Base-by-base conservation (phyloP, 2,113 vertebrate species). In the Azemiops feae region DNA sequence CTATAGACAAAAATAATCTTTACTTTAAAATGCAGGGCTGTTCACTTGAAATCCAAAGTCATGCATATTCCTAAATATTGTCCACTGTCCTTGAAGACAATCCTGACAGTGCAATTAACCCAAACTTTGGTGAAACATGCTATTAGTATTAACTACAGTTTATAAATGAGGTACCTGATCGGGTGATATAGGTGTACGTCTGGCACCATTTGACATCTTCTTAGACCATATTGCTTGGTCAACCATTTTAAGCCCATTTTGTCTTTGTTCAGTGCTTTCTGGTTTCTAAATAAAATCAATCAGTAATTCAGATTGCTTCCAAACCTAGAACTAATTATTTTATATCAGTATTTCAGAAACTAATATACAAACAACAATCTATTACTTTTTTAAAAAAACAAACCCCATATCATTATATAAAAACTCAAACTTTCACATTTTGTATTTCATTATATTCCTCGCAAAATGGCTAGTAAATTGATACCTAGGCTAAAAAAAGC, bases 151-250 rank as follows among this genome's bases (percentile, higher is more conserved):
- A 94, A 45, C 23, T 54, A 85, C 88, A 53, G 10, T 2, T 89
- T 43, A 58, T 74, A 94, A 92, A 91, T 23, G 14, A 85, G 12
- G 91, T 96, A 99, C 99, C 98, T 99, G 99, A 92, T 99, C 99
- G 60, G 99, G 98, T 54, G 98, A 98, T 93, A 99, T 99, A 0
- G 99, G 99, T 43, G 99, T 99, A 95, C 99, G 98, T 92, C 99
- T 98, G 22, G 99, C 98, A 1, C 99, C 99, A 5, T 99, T 99
- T 0, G 99, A 99, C 99, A 99, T 99, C 97, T 99, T 99, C 96
- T 99, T 99, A 88, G 99, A 99, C 99, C 99, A 99, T 96, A 99
- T 99, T 39, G 99, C 99, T 97, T 99, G 99, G 95, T 99, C 99
- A 39, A 99, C 99, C 99, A 99, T 99, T 98, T 99, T 99, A 88